Conservation (phyloP, 2,888 invertebrate genomes). For the Drosophila kuntzei region DNA sequence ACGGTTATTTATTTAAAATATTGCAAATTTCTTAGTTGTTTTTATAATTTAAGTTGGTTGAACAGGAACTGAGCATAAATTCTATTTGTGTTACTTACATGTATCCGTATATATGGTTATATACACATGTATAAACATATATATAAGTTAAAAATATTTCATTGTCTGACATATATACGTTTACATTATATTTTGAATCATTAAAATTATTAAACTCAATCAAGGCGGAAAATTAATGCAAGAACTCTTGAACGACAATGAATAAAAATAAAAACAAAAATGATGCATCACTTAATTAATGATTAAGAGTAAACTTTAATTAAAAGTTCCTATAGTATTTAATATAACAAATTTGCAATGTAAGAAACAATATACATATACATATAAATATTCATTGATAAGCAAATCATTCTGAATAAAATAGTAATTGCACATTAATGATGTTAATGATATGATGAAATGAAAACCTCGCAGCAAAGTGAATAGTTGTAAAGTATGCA, state of each 20-base stretch:
- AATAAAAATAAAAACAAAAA: slow-evolving; percentile 1
- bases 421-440: slow-evolving; percentile 22
- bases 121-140: too few relatives aligned
- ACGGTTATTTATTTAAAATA: slow-evolving; percentile 10
- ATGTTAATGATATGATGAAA: slow-evolving; percentile 6
- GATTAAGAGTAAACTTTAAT: slow-evolving; percentile 60
- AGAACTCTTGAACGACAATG: slow-evolving; percentile 7
- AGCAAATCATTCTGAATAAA: slow-evolving; percentile 14
- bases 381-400: slow-evolving; percentile 23
- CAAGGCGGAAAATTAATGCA: neutral
- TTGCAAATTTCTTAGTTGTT: slow-evolving; percentile 2
- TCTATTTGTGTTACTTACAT: slow-evolving; percentile 2
- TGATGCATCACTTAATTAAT: slow-evolving; percentile 14
- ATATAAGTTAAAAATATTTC: neutral
- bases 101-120: neutral
- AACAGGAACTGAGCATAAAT: neutral
- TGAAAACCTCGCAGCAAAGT: slow-evolving; percentile 49
- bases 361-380: slow-evolving; percentile 25
- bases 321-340: slow-evolving; percentile 74
- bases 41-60: slow-evolving; percentile 9
- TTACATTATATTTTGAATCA: neutral
- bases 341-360: slow-evolving; percentile 40
- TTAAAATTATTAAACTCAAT: neutral
- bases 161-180: neutral
- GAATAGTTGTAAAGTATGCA: slow-evolving; percentile 32